Base-by-base conservation (phyloP, 2,888 invertebrate genomes). In the Gymnoscelis rufifasciata region DNA sequence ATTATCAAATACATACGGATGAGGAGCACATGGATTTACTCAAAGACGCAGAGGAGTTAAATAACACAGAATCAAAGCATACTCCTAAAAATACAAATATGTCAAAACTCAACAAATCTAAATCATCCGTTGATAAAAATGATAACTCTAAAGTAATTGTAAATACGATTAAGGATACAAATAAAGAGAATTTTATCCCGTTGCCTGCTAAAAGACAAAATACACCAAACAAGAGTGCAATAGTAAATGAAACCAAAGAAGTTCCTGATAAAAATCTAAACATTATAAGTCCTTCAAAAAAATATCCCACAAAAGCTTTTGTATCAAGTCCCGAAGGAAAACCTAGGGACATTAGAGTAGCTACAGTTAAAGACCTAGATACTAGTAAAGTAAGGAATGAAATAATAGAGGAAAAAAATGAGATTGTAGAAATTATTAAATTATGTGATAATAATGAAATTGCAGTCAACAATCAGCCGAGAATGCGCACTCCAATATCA, bases 161-260 rank as follows among this genome's bases (percentile, higher is more conserved):
- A 31, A 43, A 39, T 48, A 48, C 43, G 15, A 19, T 29, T 11
- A 68, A 64, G 46, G 45, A 33, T n/a, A n/a, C n/a, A n/a, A 13
- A 33, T 15, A 33, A 33, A 24, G 71, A 64, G 33, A 74, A 73
- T 48, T 52, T 68, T 6, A 68, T 68, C 10, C 67, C 75, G 44
- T 61, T 71, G 36, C 76, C 64, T 63, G 47, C 64, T 47, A 77
- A 72, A 60, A 83, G 77, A 66, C 74, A 78, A 52, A 80, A 74
- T 57, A 66, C 61, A 62, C 62, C 68, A 52, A 76, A 76, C 55
- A 73, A 68, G 68, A 78, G 82, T 84, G 83, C 86, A 84, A 86
- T 88, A 80, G 64, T 70, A 56, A 79, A 70, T 64, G 77, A 83
- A 65, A 77, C 86, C 87, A 87, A 87, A 88, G 88, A 86, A 52